phyloP scores from a whole-genome alignment of 2,797 vertebrate genomes.

The Gallirallus australis region DNA sequence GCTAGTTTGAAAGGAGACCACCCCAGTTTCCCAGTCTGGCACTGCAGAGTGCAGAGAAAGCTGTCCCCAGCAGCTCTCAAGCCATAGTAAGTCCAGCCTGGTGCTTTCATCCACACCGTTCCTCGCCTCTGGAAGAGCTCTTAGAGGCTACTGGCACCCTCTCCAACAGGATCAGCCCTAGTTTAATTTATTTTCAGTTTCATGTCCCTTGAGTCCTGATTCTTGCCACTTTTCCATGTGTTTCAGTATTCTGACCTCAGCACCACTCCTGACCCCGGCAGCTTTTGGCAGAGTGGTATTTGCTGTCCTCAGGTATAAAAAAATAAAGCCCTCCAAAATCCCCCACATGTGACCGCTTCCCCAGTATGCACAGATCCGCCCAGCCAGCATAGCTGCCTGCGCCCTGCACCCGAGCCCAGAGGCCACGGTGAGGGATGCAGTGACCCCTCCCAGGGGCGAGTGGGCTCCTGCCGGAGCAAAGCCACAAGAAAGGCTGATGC shows the following conservation, averaged over 20 bases:
- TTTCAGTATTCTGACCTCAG: background rate
- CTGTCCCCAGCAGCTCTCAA: background rate
- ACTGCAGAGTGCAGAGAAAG: accelerated
- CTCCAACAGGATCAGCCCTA: background rate
- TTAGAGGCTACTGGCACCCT: background rate
- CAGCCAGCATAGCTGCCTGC: accelerated
- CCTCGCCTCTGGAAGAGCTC: background rate
- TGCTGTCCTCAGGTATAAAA: background rate
- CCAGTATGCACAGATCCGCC: accelerated
- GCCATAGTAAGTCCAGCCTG: accelerated
- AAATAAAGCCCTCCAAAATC: background rate
- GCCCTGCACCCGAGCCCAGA: background rate
- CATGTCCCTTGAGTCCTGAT: background rate
- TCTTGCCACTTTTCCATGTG: background rate
- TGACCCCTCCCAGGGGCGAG: background rate
- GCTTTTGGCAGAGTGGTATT: background rate
- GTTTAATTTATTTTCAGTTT: accelerated
- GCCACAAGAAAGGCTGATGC: slow-evolving; percentile 48
- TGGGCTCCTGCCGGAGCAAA: background rate
- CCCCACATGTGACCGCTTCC: accelerated
- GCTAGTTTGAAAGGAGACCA: background rate
- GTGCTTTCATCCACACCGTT: accelerated
- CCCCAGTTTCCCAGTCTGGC: background rate
- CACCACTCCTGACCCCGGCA: accelerated
- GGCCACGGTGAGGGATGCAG: background rate